Evolutionary conservation across 2,113 vertebrate genomes (phyloP).

Genomic region (Pongo abelii): DNA sequence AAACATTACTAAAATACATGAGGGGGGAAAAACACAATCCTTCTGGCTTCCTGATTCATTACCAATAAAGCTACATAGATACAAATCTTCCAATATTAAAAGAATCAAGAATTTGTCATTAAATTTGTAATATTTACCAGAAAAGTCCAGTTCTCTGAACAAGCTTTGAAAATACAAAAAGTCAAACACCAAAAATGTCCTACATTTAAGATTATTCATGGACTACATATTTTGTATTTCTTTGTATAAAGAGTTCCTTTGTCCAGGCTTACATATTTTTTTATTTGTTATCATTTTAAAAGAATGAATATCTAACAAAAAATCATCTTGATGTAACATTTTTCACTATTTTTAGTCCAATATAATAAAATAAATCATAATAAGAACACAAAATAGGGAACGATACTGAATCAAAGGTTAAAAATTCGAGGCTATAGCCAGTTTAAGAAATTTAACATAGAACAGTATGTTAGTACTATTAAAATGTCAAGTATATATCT

Average conservation of each 20-base stretch:
- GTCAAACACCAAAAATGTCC: conserved; percentile 30
- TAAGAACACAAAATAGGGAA: background rate
- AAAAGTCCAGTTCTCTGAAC: background rate
- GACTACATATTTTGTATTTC: background rate
- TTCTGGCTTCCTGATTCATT: conserved; percentile 13
- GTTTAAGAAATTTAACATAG: conserved; percentile 20
- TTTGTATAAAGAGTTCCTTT: conserved; percentile 11
- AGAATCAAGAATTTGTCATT: conserved; percentile 13
- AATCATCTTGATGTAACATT: background rate
- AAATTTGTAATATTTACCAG: background rate
- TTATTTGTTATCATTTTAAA: background rate
- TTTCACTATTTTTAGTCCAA: background rate
- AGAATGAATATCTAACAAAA: background rate
- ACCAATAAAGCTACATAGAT: background rate
- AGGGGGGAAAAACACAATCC: background rate
- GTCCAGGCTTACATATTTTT: background rate
- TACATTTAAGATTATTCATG: conserved; percentile 41
- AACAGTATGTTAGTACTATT: background rate
- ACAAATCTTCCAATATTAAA: background rate
- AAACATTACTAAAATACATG: background rate
- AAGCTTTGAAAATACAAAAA: conserved; percentile 27
- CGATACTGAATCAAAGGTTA: background rate
- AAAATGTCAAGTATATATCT: background rate
- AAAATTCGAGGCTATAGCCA: background rate
- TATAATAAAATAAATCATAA: background rate